Conservation (phyloP, 2,113 vertebrate genomes). For the Perca schrenkii region DNA sequence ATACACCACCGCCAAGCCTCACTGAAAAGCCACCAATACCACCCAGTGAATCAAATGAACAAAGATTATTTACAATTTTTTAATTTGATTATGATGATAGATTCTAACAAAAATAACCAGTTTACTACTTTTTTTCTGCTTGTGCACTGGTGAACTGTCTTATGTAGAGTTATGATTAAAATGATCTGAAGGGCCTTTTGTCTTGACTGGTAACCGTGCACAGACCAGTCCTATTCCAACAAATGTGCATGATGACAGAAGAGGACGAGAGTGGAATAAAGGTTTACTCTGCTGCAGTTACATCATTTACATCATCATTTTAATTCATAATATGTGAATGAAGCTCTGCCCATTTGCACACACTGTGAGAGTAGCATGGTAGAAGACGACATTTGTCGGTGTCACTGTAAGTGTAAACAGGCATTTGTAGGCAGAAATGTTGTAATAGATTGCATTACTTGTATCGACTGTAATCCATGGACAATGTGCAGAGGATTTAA, state of each 20-base stretch:
- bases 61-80: background rate
- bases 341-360: conserved; percentile 35
- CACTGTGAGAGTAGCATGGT: conserved; percentile 39
- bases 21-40: conserved; percentile 54
- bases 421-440: background rate
- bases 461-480: background rate
- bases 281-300: conserved; percentile 69
- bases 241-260: conserved; percentile 73
- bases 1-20: conserved; percentile 16
- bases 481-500: background rate
- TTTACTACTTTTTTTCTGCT: background rate
- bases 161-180: conserved; percentile 43
- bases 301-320: conserved; percentile 69
- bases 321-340: conserved; percentile 46
- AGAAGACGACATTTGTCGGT: conserved; percentile 25
- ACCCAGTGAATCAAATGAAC: background rate
- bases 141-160: conserved; percentile 1
- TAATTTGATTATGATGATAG: background rate
- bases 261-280: conserved; percentile 58
- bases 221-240: background rate
- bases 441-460: background rate
- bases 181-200: conserved; percentile 52
- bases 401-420: conserved; percentile 18
- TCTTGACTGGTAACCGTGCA: conserved; percentile 32
- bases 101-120: background rate